Conservation (phyloP, 2,113 vertebrate species). For the Abramis brama region DNA sequence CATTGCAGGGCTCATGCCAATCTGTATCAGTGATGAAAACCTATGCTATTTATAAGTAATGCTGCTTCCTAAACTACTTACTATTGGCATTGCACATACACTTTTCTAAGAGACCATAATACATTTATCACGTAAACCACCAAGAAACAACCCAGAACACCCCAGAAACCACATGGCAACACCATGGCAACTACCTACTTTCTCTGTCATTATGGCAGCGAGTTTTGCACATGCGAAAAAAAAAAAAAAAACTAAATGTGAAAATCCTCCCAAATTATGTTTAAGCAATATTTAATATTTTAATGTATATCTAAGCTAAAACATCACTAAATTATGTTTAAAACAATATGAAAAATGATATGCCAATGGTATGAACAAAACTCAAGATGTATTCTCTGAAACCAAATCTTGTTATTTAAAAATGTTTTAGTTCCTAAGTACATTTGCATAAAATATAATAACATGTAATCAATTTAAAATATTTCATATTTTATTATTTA, state of each 20-base stretch:
- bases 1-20: background rate
- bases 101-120: no score
- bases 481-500: background rate
- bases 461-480: no score
- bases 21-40: background rate
- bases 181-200: no score
- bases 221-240: no score
- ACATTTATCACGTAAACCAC: no score
- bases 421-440: background rate
- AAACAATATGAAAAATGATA: background rate
- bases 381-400: background rate
- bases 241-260: no score
- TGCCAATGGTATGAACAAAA: background rate
- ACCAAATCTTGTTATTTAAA: background rate
- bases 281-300: background rate
- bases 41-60: background rate
- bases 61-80: background rate
- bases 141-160: no score
- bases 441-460: background rate
- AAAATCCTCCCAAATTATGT: no score
- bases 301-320: background rate
- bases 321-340: background rate
- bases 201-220: no score
- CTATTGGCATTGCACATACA: no score
- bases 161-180: no score